Percentiles rank a stretch among this genome's conserved stretches.
Evolutionary conservation across 2,797 vertebrate genomes (phyloP).

Genomic region (Sebastes taczanowskii): DNA sequence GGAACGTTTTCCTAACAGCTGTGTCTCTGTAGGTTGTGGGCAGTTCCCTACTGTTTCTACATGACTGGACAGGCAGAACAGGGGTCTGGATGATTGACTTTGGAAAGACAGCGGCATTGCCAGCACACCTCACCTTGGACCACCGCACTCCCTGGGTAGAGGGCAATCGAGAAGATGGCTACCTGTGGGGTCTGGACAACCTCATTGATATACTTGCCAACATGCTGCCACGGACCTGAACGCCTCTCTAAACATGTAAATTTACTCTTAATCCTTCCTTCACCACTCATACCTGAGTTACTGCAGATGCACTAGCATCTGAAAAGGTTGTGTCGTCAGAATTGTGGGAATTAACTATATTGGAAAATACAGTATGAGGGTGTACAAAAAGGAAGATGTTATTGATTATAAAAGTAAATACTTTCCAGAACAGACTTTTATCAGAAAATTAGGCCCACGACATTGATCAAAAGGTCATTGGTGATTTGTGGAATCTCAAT

Average conservation of each 20-base stretch:
- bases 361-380: neutral
- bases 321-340: slow-evolving; percentile 6
- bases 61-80: slow-evolving; percentile 82
- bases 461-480: neutral
- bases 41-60: slow-evolving; percentile 90
- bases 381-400: neutral
- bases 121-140: slow-evolving; percentile 76
- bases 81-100: slow-evolving; percentile 95
- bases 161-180: slow-evolving; percentile 89
- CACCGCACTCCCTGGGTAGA: slow-evolving; percentile 87
- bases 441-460: neutral
- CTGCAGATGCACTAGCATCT: neutral
- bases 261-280: neutral
- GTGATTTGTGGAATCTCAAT: neutral
- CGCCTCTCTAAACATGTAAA: neutral
- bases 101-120: slow-evolving; percentile 84
- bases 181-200: slow-evolving; percentile 89
- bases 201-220: slow-evolving; percentile 79
- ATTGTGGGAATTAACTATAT: neutral
- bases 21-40: slow-evolving; percentile 85
- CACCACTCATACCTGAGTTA: neutral
- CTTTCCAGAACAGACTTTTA: neutral
- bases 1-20: neutral
- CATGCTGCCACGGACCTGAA: slow-evolving; percentile 64
- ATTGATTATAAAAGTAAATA: neutral